These are phyloP conservation scores for Drosophila tani DNA, from an alignment of 1,140 invertebrate species.

Conservation along the genomic window DNA sequence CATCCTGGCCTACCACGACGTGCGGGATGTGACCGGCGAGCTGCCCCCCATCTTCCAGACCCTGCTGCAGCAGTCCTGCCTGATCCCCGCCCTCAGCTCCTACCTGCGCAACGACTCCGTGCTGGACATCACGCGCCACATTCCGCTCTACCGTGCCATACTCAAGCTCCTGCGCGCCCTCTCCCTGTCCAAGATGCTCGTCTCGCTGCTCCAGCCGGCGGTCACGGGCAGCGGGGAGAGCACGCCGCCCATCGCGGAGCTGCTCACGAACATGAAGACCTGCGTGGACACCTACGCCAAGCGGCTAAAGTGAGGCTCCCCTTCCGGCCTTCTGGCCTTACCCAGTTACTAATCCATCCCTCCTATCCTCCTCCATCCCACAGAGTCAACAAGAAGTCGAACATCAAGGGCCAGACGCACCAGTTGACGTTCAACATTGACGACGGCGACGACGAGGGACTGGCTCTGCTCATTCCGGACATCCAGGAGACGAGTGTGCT, in stretches of 20 bases:
- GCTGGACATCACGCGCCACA: slow-evolving; percentile 97
- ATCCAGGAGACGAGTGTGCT: slow-evolving; percentile 93
- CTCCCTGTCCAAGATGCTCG: slow-evolving; percentile 89
- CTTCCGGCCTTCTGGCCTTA: not conserved
- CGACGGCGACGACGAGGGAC: slow-evolving; percentile 91
- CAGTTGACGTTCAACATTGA: slow-evolving; percentile 82
- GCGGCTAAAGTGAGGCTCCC: slow-evolving; percentile 89
- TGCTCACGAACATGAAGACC: slow-evolving; percentile 94
- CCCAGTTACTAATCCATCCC: not conserved
- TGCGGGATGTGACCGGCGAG: slow-evolving; percentile 84
- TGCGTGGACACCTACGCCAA: slow-evolving; percentile 96
- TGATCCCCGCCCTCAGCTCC: slow-evolving; percentile 94
- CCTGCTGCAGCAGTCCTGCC: slow-evolving; percentile 91
- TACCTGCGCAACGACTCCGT: slow-evolving; percentile 98
- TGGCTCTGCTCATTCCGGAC: slow-evolving; percentile 94
- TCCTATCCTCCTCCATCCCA: not conserved
- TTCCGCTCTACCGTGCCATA: slow-evolving; percentile 95
- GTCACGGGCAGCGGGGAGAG: slow-evolving; percentile 68
- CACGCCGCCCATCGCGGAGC: slow-evolving; percentile 87
- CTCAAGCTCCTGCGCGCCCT: slow-evolving; percentile 93
- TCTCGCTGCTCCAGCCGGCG: slow-evolving; percentile 88
- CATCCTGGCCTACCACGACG: slow-evolving; percentile 75
- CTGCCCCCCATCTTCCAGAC: slow-evolving; percentile 90
- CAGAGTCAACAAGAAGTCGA: slow-evolving; percentile 85
- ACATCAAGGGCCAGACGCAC: slow-evolving; percentile 84